Conservation (phyloP, 2,888 invertebrate genomes). For the Chrysopilus asiliformis region DNA sequence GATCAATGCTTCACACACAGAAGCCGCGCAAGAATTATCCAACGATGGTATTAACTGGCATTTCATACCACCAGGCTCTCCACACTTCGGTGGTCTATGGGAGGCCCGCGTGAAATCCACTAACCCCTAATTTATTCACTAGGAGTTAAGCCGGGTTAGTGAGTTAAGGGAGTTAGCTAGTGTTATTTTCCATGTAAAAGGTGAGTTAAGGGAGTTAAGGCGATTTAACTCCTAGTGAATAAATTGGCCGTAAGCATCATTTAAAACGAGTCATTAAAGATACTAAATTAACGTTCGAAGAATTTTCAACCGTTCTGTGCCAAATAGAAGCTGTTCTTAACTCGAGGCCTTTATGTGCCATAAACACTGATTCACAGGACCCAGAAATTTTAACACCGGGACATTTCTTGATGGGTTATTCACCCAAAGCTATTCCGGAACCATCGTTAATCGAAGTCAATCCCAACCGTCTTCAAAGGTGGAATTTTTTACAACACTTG, state of each 20-base stretch:
- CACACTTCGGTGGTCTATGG: constrained; percentile 23
- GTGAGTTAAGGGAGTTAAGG: too few species aligned
- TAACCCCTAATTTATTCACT: too few species aligned
- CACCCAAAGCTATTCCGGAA: not conserved
- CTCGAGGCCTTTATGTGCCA: not conserved
- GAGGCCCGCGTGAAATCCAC: constrained; percentile 19
- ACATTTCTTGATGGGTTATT: constrained; percentile 1
- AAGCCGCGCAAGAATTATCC: not conserved
- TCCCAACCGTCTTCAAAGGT: not conserved
- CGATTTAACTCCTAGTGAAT: too few species aligned
- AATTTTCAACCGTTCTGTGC: not conserved
- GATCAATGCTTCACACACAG: not conserved
- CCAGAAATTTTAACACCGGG: not conserved
- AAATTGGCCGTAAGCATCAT: too few species aligned
- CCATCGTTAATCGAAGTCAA: not conserved
- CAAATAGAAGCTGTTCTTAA: constrained; percentile 2
- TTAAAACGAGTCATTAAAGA: not conserved
- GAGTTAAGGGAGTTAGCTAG: too few species aligned
- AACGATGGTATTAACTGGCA: constrained; percentile 18
- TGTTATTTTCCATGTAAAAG: too few species aligned
- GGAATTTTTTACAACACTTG: not conserved
- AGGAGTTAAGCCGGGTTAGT: too few species aligned
- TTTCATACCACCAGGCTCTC: constrained; percentile 23
- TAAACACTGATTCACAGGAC: not conserved
- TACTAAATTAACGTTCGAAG: not conserved